Evolutionary conservation across 2,888 invertebrate genomes (phyloP).

Genomic region (Fragum fragum): DNA sequence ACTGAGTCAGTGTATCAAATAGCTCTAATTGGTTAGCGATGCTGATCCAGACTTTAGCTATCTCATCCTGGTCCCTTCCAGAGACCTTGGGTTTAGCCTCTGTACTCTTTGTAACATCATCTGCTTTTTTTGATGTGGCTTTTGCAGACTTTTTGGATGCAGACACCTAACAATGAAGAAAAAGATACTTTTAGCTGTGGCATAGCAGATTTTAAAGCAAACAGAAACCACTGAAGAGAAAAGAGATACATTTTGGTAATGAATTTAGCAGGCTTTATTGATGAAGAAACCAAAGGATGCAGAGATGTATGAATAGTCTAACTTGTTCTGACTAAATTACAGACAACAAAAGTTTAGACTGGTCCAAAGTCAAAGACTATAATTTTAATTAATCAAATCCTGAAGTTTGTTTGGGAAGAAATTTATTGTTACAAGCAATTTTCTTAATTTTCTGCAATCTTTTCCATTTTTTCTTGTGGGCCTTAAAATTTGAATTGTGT

Average conservation of each 20-base stretch:
- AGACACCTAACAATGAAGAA: not conserved
- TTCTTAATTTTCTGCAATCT: not conserved
- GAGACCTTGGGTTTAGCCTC: slow-evolving; percentile 49
- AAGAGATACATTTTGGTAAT: too few relatives aligned
- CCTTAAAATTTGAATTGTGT: too few relatives aligned
- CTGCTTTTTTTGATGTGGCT: slow-evolving; percentile 50
- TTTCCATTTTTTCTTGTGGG: too few relatives aligned
- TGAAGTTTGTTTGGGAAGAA: not conserved
- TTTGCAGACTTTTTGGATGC: slow-evolving; percentile 30
- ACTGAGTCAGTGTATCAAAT: slow-evolving; percentile 37
- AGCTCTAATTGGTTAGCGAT: slow-evolving; percentile 39
- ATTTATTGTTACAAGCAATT: not conserved
- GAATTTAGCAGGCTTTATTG: too few relatives aligned
- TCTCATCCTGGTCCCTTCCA: slow-evolving; percentile 56
- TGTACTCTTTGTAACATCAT: slow-evolving; percentile 55
- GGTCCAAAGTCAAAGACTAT: too few relatives aligned
- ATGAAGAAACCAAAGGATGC: too few relatives aligned
- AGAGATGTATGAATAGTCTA: too few relatives aligned
- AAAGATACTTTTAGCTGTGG: slow-evolving; percentile 3
- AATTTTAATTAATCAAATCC: too few relatives aligned
- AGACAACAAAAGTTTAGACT: too few relatives aligned
- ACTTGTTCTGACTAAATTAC: too few relatives aligned
- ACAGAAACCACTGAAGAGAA: too few relatives aligned
- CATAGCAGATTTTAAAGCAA: too few relatives aligned
- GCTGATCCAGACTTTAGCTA: slow-evolving; percentile 32